Percentiles rank a stretch among this genome's conserved stretches.
phyloP scores from a whole-genome alignment of 2,888 invertebrate genomes.

The Tipula helvola region DNA sequence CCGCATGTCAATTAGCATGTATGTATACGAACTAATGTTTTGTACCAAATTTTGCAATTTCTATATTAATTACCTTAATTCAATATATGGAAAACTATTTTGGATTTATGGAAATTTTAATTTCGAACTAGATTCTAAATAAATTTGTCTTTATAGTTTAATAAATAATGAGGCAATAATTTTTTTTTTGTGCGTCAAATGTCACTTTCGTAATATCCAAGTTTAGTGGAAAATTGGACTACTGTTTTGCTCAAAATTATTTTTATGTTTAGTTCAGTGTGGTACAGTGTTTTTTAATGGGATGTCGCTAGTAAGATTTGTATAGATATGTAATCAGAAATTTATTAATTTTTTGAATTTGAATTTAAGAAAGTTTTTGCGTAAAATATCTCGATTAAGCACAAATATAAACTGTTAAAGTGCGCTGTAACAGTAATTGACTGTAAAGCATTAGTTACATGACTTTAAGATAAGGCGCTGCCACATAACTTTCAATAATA shows the following conservation, averaged over 20 bases:
- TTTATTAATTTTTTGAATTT: too few relatives aligned
- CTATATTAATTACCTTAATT: neutral
- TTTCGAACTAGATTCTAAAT: neutral
- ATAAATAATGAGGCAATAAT: neutral
- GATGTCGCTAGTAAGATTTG: neutral
- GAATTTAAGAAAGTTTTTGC: too few relatives aligned
- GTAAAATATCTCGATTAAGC: too few relatives aligned
- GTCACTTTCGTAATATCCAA: neutral
- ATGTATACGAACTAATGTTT: neutral
- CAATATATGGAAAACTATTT: neutral
- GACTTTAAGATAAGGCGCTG: too few relatives aligned
- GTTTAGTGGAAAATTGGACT: neutral
- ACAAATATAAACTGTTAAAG: too few relatives aligned
- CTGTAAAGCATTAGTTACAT: too few relatives aligned
- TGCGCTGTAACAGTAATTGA: too few relatives aligned
- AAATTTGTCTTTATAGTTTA: neutral
- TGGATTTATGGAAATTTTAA: neutral
- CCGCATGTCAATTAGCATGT: neutral
- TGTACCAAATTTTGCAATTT: neutral
- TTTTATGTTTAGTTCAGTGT: neutral
- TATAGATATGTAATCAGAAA: neutral
- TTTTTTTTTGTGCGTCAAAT: neutral
- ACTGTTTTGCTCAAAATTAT: neutral
- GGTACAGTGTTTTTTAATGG: neutral
- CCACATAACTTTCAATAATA: too few relatives aligned